Evolutionary conservation across 1,140 invertebrate genomes (phyloP).

Genomic region (Heliconius nattereri): DNA sequence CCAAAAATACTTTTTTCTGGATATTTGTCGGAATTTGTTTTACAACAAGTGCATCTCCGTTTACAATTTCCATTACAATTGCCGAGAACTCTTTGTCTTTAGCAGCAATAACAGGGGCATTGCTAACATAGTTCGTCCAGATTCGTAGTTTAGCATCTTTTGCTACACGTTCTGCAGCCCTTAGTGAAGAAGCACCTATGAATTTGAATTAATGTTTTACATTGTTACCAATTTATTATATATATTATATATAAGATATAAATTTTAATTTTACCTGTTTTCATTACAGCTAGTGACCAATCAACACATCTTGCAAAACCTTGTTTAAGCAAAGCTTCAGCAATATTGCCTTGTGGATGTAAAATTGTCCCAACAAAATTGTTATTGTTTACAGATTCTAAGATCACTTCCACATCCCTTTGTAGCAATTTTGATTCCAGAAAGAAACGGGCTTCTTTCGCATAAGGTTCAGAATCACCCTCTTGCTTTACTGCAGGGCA

Average conservation of each 20-base stretch:
- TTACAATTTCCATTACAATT: constrained; percentile 95
- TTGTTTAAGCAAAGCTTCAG: constrained; percentile 93
- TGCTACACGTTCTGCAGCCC: constrained; percentile 91
- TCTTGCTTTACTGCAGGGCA: constrained; percentile 72
- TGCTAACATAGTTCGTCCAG: constrained; percentile 93
- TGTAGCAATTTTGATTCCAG: constrained; percentile 95
- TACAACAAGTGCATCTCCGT: constrained; percentile 95
- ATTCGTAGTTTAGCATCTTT: constrained; percentile 93
- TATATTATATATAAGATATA: not conserved
- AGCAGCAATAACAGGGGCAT: constrained; percentile 84
- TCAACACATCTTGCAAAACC: constrained; percentile 98
- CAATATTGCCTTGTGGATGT: constrained; percentile 97
- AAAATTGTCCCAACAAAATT: constrained; percentile 97
- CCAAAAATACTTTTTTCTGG: constrained; percentile 96
- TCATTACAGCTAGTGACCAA: constrained; percentile 96
- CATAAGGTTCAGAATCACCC: constrained; percentile 80
- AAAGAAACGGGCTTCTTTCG: constrained; percentile 87
- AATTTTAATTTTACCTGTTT: constrained; percentile 80
- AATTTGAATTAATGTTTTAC: not conserved
- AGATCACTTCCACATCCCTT: constrained; percentile 94
- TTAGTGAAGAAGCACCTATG: constrained; percentile 89
- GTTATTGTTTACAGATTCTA: constrained; percentile 95
- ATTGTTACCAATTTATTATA: too few relatives aligned
- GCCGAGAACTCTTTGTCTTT: constrained; percentile 93
- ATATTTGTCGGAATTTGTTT: constrained; percentile 88